phyloP scores from a whole-genome alignment of 2,797 vertebrate species.

The Chelon auratus region DNA sequence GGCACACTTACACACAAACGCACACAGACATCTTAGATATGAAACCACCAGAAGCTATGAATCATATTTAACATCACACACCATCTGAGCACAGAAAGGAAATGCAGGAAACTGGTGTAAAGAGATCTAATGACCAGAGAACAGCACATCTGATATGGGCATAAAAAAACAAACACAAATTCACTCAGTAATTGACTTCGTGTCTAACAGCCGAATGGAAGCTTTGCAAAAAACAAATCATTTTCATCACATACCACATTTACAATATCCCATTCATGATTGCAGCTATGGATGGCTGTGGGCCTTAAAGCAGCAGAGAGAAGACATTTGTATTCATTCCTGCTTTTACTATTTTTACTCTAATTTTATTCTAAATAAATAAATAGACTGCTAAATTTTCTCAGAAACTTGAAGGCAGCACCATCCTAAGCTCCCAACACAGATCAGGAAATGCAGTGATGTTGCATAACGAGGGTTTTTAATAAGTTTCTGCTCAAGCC shows the following conservation, averaged over 20 bases:
- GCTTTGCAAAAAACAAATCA: slow-evolving; percentile 37
- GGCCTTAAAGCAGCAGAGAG: slow-evolving; percentile 1
- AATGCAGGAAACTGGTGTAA: slow-evolving; percentile 44
- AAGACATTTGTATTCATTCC: slow-evolving; percentile 9
- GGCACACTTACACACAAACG: slow-evolving; percentile 22
- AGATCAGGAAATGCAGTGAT: slow-evolving; percentile 29
- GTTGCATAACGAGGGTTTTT: slow-evolving; percentile 75
- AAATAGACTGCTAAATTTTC: neutral
- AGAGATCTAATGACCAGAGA: slow-evolving; percentile 50
- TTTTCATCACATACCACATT: neutral
- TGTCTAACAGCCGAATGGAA: slow-evolving; percentile 19
- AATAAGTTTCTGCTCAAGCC: slow-evolving; percentile 60
- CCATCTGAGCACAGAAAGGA: slow-evolving; percentile 37
- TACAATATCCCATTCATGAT: neutral
- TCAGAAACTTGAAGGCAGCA: slow-evolving; percentile 21
- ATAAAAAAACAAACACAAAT: slow-evolving; percentile 27
- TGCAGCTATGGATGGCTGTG: neutral
- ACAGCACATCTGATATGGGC: slow-evolving; percentile 28
- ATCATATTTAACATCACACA: slow-evolving; percentile 44
- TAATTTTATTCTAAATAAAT: too few species aligned
- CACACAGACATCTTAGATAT: slow-evolving; percentile 33
- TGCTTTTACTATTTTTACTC: too few species aligned
- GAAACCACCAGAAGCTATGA: slow-evolving; percentile 37
- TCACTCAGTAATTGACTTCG: slow-evolving; percentile 32
- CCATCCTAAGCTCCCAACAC: slow-evolving; percentile 24